Conservation (phyloP, 2,888 invertebrate genomes). For the Branchellion lobata region DNA sequence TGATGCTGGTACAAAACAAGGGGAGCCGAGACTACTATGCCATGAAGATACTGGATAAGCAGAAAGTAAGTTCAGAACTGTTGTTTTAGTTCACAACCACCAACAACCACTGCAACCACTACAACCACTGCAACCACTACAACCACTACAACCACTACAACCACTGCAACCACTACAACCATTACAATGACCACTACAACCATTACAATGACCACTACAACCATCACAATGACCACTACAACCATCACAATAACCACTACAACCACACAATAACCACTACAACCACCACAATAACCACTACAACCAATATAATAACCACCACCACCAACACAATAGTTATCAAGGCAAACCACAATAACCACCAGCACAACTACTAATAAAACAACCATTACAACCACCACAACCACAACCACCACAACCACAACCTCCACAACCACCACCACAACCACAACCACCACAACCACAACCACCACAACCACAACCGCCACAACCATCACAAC, state of each 20-base stretch:
- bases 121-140: conserved; percentile 28
- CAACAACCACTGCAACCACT: not conserved
- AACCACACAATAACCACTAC: not conserved
- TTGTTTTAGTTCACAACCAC: too few species aligned
- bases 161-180: conserved; percentile 11
- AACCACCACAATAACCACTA: conserved; percentile 15
- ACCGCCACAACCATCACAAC: not conserved
- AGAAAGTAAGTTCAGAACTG: not conserved
- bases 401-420: conserved; percentile 27
- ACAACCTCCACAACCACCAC: conserved; percentile 4
- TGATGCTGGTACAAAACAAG: conserved; percentile 14
- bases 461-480: not conserved
- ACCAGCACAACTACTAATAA: conserved; percentile 28
- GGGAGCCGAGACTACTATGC: not conserved
- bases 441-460: conserved; percentile 18
- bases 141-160: conserved; percentile 36
- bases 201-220: conserved; percentile 2
- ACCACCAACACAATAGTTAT: conserved; percentile 36
- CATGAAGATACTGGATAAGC: not conserved
- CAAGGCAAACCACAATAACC: conserved; percentile 24
- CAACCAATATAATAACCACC: conserved; percentile 35
- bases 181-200: conserved; percentile 15
- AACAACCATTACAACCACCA: conserved; percentile 31
- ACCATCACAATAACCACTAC: not conserved
- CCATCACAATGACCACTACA: not conserved